Conservation (phyloP, 2,113 vertebrate species). For the Cheilinus undulatus region DNA sequence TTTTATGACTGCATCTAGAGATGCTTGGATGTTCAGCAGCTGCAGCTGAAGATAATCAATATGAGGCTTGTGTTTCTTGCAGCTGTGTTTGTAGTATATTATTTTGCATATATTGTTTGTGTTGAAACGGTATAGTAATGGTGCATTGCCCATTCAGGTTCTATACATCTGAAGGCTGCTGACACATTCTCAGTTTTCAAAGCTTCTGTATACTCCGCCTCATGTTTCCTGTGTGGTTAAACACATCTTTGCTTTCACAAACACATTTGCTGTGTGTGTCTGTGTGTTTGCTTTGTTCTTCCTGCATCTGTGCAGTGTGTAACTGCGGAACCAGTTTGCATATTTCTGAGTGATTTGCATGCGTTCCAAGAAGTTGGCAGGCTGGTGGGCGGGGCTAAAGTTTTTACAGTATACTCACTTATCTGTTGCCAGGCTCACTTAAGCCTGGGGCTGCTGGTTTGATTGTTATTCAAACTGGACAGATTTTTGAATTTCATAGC, state of each 20-base stretch:
- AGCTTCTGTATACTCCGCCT: constrained; percentile 3
- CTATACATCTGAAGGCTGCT: background rate
- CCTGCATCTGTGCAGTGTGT: constrained; percentile 48
- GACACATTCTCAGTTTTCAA: background rate
- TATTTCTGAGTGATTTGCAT: constrained; percentile 78
- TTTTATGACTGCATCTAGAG: background rate
- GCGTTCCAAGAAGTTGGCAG: constrained; percentile 34
- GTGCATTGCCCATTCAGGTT: background rate
- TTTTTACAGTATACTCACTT: constrained; percentile 31
- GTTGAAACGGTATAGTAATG: background rate
- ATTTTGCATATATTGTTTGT: background rate
- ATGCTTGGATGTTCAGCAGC: background rate
- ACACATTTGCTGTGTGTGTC: constrained; percentile 1
- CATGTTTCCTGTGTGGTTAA: constrained; percentile 74
- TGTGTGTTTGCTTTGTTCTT: constrained; percentile 28
- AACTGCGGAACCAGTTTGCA: constrained; percentile 70
- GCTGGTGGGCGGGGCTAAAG: constrained; percentile 12
- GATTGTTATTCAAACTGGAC: background rate
- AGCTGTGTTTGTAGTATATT: background rate
- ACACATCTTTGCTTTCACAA: constrained; percentile 28
- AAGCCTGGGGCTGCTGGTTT: background rate
- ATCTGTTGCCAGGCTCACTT: constrained; percentile 5
- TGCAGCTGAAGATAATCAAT: background rate
- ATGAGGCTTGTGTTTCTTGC: background rate
- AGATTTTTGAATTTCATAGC: background rate